Base-by-base conservation (phyloP, 1,140 invertebrate species). In the Bombus sibiricus region DNA sequence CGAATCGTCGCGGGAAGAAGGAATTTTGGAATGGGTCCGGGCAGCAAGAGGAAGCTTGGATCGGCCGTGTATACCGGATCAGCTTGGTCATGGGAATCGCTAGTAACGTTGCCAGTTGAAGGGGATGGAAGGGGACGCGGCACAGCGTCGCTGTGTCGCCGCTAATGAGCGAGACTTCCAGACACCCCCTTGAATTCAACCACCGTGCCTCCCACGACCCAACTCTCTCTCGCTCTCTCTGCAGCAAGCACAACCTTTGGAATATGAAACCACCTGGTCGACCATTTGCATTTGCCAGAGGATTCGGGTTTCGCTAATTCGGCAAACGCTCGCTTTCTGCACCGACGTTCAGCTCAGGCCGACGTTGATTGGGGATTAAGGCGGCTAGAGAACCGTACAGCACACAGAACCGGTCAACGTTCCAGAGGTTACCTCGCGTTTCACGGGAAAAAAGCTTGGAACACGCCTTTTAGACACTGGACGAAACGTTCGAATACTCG, bases 191-290 rank as follows among this genome's bases (percentile, higher is more conserved):
- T 59, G 34, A 41, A 62, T 47, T n/a, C 81, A 83, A 74, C 64
- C 71, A 73, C 53, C 69, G 66, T 53, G 47, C 37, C 74, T 39
- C 74, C 83, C 68, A 78, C 66, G 73, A 73, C 59, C 82, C 39
- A 53, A n/a, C 32, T 59, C 47, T 75, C 32, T 53, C 43, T 53
- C 72, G 9, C 18, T n/a, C 72, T 43, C 64, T 69, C 12, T 22
- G 34, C 18, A 43, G 28, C 41, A 25, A 80, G 72, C 64, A 59
- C 83, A 76, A 82, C 79, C 85, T 69, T 89, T 84, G 85, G 39
- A 90, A 91, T 89, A 88, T 85, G 79, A 91, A 85, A 89, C 84
- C 85, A 83, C 73, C 81, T 87, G 86, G 80, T 10, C 72, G 66
- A 77, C 59, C 59, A 89, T 79, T 85, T 85, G 68, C 74, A 76